Evolutionary conservation across 2,797 vertebrate species (phyloP).

Genomic region (Tachyglossus aculeatus): DNA sequence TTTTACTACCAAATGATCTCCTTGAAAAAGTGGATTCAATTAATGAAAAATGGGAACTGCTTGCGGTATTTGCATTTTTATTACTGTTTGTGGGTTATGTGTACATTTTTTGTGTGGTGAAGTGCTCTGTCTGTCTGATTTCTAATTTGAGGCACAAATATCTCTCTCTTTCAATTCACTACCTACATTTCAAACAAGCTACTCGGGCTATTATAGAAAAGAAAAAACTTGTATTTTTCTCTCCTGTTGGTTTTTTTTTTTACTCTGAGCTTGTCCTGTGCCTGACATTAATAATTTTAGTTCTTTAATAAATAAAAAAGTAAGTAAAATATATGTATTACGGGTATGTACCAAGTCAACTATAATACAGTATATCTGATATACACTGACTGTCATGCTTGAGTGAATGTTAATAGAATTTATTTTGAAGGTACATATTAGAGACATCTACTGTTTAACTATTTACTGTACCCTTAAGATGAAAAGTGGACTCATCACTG

Average conservation of each 20-base stretch:
- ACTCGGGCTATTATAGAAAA: conserved; percentile 71
- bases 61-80: conserved; percentile 89
- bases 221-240: conserved; percentile 62
- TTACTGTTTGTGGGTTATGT: conserved; percentile 79
- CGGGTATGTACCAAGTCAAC: conserved; percentile 77
- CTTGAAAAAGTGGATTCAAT: conserved; percentile 88
- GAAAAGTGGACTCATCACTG: conserved; percentile 72
- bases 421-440: conserved; percentile 80
- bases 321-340: conserved; percentile 82
- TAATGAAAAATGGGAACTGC: conserved; percentile 91
- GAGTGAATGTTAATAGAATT: conserved; percentile 83
- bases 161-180: conserved; percentile 75
- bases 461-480: conserved; percentile 78
- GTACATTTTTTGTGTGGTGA: conserved; percentile 78
- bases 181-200: conserved; percentile 75
- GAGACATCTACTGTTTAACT: conserved; percentile 80
- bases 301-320: conserved; percentile 79
- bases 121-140: conserved; percentile 78
- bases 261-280: conserved; percentile 71
- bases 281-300: conserved; percentile 79
- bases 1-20: conserved; percentile 82
- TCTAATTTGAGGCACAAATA: conserved; percentile 82
- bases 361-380: conserved; percentile 83
- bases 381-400: conserved; percentile 81
- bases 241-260: conserved; percentile 64